Conservation (phyloP, 2,797 vertebrate species). For the Meda fulgida region DNA sequence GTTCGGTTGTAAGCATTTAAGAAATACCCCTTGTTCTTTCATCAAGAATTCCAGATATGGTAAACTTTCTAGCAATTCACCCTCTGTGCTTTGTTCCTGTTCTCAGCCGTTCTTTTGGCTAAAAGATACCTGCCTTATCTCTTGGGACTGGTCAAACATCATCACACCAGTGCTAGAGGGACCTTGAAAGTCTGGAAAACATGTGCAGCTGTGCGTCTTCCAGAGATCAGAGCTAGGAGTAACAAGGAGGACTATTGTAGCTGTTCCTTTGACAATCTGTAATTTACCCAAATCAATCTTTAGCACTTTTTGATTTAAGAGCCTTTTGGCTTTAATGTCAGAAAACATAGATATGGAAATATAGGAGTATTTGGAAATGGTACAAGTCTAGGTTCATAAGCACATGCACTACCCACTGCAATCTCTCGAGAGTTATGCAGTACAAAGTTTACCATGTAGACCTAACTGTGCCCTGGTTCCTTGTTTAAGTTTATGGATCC, state of each 20-base stretch:
- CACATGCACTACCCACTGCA: too few species aligned
- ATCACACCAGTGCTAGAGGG: conserved; percentile 50
- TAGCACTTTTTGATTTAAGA: neutral
- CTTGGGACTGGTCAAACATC: conserved; percentile 49
- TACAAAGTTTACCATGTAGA: neutral
- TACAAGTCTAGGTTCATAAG: neutral
- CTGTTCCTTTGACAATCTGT: neutral
- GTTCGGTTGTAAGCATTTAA: neutral
- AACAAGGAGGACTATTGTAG: conserved; percentile 10
- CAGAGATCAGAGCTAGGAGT: conserved; percentile 13
- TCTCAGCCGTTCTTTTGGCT: conserved; percentile 15
- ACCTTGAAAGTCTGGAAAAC: conserved; percentile 79
- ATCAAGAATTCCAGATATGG: conserved; percentile 43
- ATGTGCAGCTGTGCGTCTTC: conserved; percentile 74
- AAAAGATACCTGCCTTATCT: conserved; percentile 69
- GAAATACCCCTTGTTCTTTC: conserved; percentile 24
- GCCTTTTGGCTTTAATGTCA: neutral
- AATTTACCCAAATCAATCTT: neutral
- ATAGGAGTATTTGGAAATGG: neutral
- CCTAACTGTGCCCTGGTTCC: neutral
- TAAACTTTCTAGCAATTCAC: conserved; percentile 53
- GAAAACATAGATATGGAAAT: neutral
- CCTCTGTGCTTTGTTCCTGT: conserved; percentile 53
- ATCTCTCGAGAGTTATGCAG: too few species aligned
- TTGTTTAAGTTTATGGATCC: neutral